These are phyloP conservation scores for Chaetodon trifasciatus DNA, from an alignment of 2,797 vertebrate genomes.

Conservation along the genomic window DNA sequence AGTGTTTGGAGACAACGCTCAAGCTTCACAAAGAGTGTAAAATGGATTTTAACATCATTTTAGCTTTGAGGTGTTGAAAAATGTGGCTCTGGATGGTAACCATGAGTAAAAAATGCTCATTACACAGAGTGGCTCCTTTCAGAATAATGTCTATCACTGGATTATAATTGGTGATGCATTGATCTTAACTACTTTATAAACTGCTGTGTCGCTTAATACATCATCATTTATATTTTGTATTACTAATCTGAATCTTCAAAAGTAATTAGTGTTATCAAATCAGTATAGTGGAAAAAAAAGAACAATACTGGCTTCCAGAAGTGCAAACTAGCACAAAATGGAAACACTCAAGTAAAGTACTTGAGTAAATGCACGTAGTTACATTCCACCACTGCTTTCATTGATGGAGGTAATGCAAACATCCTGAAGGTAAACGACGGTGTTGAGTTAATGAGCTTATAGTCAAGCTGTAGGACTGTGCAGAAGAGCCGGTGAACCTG, in stretches of 20 bases:
- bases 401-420: background rate
- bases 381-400: background rate
- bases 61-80: background rate
- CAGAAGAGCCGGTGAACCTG: slow-evolving; percentile 9
- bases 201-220: too few relatives aligned
- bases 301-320: too few relatives aligned
- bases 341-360: background rate
- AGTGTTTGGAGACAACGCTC: background rate
- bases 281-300: background rate
- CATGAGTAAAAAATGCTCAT: background rate
- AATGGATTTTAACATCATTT: background rate
- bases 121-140: background rate
- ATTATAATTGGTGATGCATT: background rate
- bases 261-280: background rate
- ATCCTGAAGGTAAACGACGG: background rate
- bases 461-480: slow-evolving; percentile 26
- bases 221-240: background rate
- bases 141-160: background rate
- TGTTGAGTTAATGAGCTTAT: slow-evolving; percentile 14
- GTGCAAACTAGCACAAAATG: background rate
- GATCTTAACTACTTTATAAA: too few relatives aligned
- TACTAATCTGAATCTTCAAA: background rate
- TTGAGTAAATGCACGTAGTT: too few relatives aligned
- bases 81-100: background rate
- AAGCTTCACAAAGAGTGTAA: background rate